phyloP scores from a whole-genome alignment of 1,140 invertebrate species.

The Bacillus rossius region DNA sequence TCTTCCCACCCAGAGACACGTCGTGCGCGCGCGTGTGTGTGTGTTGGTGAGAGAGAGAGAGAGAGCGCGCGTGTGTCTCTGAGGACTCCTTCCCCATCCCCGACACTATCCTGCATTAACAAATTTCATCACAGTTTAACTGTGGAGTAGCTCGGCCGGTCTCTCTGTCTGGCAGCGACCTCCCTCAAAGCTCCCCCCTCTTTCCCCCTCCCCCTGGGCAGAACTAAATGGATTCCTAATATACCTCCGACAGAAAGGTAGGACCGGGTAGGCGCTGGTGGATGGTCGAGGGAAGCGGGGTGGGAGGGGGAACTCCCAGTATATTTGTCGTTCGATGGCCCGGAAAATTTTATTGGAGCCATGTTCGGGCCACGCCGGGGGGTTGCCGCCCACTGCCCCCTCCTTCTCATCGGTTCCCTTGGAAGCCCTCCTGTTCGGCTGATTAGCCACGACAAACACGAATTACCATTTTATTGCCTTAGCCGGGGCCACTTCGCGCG shows the following conservation, averaged over 20 bases:
- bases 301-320: not conserved
- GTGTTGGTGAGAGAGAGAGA: too few relatives aligned
- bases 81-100: too few relatives aligned
- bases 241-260: constrained; percentile 13
- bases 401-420: too few relatives aligned
- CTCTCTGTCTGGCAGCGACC: not conserved
- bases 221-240: constrained; percentile 19
- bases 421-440: constrained; percentile 30
- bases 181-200: not conserved
- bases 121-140: constrained; percentile 19
- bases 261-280: too few relatives aligned
- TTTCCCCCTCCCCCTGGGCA: not conserved
- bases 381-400: too few relatives aligned
- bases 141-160: too few relatives aligned
- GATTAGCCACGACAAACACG: constrained; percentile 51
- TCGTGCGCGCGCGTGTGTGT: too few relatives aligned
- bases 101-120: constrained; percentile 14
- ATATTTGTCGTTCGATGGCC: constrained; percentile 22
- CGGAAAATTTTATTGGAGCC: constrained; percentile 27
- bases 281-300: too few relatives aligned
- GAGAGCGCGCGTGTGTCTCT: too few relatives aligned
- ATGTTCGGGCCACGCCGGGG: constrained; percentile 8
- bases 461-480: constrained; percentile 55
- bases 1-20: too few relatives aligned
- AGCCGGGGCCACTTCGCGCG: constrained; percentile 16